Percentiles rank a stretch among this genome's conserved stretches.
These are phyloP conservation scores for Seira ritae DNA, from an alignment of 2,888 invertebrate genomes.

Conservation along the genomic window DNA sequence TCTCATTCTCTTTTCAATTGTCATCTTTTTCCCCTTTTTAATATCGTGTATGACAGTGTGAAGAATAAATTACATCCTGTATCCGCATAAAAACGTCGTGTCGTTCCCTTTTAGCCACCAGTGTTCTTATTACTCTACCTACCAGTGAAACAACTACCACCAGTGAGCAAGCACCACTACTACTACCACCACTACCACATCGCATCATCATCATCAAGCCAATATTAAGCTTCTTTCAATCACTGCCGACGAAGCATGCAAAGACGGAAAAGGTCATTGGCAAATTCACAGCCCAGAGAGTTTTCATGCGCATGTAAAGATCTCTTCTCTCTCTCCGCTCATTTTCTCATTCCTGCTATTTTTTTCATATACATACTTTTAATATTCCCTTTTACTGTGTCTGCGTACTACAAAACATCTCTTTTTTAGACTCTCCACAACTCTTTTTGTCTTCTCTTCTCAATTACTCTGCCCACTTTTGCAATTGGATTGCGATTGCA, in stretches of 20 bases:
- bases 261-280: constrained; percentile 60
- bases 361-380: constrained; percentile 30
- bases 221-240: constrained; percentile 57
- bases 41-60: constrained; percentile 2
- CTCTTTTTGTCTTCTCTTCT: constrained; percentile 37
- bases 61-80: constrained; percentile 38
- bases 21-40: neutral
- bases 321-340: constrained; percentile 24
- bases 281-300: constrained; percentile 59
- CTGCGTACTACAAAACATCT: constrained; percentile 4
- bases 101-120: constrained; percentile 12
- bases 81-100: constrained; percentile 32
- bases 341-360: constrained; percentile 28
- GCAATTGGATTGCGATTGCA: no score
- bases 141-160: no score
- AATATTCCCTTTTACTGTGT: no score
- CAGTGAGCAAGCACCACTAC: neutral
- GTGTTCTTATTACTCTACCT: no score
- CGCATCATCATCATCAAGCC: constrained; percentile 23
- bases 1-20: no score
- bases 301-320: constrained; percentile 47
- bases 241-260: constrained; percentile 58
- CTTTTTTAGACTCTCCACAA: neutral
- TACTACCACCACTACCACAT: constrained; percentile 5
- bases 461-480: constrained; percentile 37